phyloP scores from a whole-genome alignment of 2,888 invertebrate species.

The Xylocampa areola region DNA sequence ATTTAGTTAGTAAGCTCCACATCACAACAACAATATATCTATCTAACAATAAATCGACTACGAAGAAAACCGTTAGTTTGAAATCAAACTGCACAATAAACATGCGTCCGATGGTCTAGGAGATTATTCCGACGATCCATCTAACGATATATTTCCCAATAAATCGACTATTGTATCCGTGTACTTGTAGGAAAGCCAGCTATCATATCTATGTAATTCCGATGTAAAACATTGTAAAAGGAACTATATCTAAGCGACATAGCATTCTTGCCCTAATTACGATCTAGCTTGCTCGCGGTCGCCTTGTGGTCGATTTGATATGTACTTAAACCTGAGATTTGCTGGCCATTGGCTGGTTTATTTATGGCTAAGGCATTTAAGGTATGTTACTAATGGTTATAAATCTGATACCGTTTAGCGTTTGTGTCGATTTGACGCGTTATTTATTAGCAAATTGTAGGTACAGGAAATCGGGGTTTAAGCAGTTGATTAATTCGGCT shows the following conservation, averaged over 20 bases:
- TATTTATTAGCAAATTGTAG: conserved; percentile 24
- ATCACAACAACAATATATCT: not conserved
- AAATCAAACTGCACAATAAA: not conserved
- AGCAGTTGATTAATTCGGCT: not conserved
- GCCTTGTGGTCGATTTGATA: conserved; percentile 38
- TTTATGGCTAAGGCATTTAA: conserved; percentile 35
- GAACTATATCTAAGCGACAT: conserved; percentile 36
- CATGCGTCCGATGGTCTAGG: not conserved
- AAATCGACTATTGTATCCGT: not conserved
- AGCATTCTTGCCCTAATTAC: conserved; percentile 62
- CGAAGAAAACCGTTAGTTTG: not conserved
- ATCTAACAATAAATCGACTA: conserved; percentile 6
- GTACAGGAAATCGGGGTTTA: conserved; percentile 1
- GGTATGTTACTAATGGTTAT: conserved; percentile 38
- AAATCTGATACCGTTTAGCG: conserved; percentile 42
- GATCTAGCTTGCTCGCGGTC: conserved; percentile 27
- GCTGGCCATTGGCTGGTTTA: conserved; percentile 27
- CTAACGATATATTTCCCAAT: not conserved
- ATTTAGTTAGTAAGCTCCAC: not conserved
- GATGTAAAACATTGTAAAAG: conserved; percentile 15
- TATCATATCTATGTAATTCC: conserved; percentile 31
- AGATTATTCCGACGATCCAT: not conserved
- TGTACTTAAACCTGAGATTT: conserved; percentile 39
- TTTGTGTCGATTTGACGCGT: conserved; percentile 21
- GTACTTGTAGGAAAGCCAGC: conserved; percentile 9